Evolutionary conservation across 2,797 vertebrate genomes (phyloP), one percentile per base, ranked within the genome.

Genomic region (Enteromius mattozi): DNA sequence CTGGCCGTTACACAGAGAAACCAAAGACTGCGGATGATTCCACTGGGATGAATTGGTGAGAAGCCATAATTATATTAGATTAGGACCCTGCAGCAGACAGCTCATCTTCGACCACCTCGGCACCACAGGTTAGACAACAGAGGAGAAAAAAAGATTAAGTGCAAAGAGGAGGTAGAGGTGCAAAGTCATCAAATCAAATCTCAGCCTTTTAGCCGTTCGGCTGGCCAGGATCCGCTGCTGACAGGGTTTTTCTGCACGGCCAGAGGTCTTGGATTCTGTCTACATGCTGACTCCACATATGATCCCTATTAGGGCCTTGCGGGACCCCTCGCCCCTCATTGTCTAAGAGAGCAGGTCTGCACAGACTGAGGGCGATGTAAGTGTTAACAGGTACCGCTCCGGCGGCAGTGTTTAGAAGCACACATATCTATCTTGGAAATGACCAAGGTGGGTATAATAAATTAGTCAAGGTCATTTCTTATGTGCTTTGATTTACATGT

Each of bases 221-320:
- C 83, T 89, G 81, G 71, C 85, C 51, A 51, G 65, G 78, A 84
- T 84, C 79, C 21, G 68, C 78, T 83, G 81, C 85, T 83, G 81
- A 78, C 81, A 63, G 78, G 68, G 78, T 80, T 83, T 82, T 86
- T 84, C 83, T 88, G 85, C 49, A 69, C 78, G 78, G 80, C 68
- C 76, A 86, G 78, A 84, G 78, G 82, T 86, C 86, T 87, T 82
- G 49, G 81, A 54, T 88, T 91, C 88, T 87, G 87, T 88, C 85
- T 86, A 76, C 88, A 85, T 92, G 93, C 94, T 94, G 93, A 94
- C 92, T 94, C 92, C 93, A 95, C 94, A 95, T 93, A 94, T 94
- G 95, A 95, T 95, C 92, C 92, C 93, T 92, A 94, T 95, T 95
- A 95, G 90, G 91, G 91, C 91, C 93, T 92, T 91, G 90, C 88